Evolutionary conservation across 2,888 invertebrate species (phyloP).

Genomic region (Leptinotarsa juncta): DNA sequence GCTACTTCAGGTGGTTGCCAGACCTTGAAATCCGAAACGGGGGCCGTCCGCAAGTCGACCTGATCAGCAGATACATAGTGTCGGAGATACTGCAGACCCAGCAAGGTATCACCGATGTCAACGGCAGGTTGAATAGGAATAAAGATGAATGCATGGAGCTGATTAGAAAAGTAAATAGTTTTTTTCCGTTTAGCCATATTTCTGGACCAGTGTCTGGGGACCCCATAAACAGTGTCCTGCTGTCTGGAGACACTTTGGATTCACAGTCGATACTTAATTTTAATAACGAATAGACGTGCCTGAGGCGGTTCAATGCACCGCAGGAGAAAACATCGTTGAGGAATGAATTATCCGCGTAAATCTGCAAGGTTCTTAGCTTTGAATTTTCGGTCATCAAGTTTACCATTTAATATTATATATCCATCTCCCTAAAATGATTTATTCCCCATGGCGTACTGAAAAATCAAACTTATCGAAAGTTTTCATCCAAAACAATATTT

Average conservation of each 20-base stretch:
- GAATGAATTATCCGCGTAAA: no score
- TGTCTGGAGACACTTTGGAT: slow-evolving; percentile 74
- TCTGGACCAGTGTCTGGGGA: slow-evolving; percentile 63
- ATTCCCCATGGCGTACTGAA: neutral
- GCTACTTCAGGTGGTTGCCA: slow-evolving; percentile 90
- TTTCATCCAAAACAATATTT: neutral
- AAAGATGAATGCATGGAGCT: slow-evolving; percentile 61
- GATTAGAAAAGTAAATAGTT: slow-evolving; percentile 64
- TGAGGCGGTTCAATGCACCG: slow-evolving; percentile 20
- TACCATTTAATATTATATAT: no score
- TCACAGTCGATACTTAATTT: slow-evolving; percentile 76
- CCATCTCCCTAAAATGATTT: neutral
- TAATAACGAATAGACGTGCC: slow-evolving; percentile 72
- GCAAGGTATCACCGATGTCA: slow-evolving; percentile 54
- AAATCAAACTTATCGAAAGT: neutral
- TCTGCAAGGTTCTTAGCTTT: no score
- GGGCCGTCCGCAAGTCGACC: slow-evolving; percentile 72
- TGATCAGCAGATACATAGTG: slow-evolving; percentile 65
- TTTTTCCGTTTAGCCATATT: slow-evolving; percentile 67
- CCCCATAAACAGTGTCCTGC: slow-evolving; percentile 71
- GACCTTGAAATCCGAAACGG: slow-evolving; percentile 82
- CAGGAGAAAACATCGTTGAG: neutral
- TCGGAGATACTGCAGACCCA: slow-evolving; percentile 67
- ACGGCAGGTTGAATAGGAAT: slow-evolving; percentile 53
- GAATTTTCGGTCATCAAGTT: no score